phyloP scores from a whole-genome alignment of 2,797 vertebrate genomes.

The Sphaeramia orbicularis region DNA sequence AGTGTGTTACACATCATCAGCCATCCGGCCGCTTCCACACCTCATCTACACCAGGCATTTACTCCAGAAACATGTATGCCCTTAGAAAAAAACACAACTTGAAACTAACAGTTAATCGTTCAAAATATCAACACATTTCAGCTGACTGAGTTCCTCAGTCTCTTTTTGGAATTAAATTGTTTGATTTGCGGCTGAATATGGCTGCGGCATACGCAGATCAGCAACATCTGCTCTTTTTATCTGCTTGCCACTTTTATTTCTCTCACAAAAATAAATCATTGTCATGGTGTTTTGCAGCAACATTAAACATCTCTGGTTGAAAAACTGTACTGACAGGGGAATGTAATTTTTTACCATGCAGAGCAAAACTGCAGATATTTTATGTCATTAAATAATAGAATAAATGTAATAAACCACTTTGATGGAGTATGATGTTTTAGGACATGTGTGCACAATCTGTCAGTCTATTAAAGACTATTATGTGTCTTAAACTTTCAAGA shows the following conservation, averaged over 20 bases:
- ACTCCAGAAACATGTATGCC: slow-evolving; percentile 4
- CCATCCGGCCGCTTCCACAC: slow-evolving; percentile 19
- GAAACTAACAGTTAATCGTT: slow-evolving; percentile 32
- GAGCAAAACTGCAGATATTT: not conserved
- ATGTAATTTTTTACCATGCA: not conserved
- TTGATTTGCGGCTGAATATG: slow-evolving; percentile 24
- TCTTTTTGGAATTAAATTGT: slow-evolving; percentile 24
- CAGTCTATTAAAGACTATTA: no score
- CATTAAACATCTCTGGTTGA: slow-evolving; percentile 1
- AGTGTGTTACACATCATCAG: slow-evolving; percentile 43
- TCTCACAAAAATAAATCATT: slow-evolving; percentile 34
- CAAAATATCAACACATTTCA: slow-evolving; percentile 45
- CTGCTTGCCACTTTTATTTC: slow-evolving; percentile 48
- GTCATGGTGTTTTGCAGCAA: slow-evolving; percentile 12
- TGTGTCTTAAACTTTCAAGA: no score
- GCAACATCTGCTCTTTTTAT: slow-evolving; percentile 65
- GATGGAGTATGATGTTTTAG: not conserved
- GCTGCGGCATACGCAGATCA: slow-evolving; percentile 21
- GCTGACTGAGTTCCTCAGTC: slow-evolving; percentile 23
- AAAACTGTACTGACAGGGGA: slow-evolving; percentile 10
- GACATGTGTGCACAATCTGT: no score
- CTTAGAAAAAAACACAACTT: slow-evolving; percentile 6
- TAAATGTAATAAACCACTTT: not conserved
- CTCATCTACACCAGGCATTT: slow-evolving; percentile 6
- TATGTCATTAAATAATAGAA: not conserved